Base-by-base conservation (phyloP, 2,888 invertebrate species). In the Apodemia zela region DNA sequence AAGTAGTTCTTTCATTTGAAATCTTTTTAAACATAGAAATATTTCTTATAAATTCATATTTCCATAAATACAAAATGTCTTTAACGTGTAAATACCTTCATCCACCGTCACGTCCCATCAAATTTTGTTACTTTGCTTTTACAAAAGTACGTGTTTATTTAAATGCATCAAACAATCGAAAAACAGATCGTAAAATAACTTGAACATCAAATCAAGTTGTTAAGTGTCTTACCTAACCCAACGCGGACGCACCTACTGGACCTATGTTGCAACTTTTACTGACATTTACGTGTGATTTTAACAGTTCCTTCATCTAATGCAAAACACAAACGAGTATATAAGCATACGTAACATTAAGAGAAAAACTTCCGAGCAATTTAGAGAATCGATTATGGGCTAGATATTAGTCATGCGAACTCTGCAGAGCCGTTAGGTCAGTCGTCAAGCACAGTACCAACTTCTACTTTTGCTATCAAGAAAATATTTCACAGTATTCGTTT, bases 171-270 rank as follows among this genome's bases (percentile, higher is more conserved):
- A 54, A 25, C 54, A 54, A 21, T 51, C 51, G 3, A 21, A 51
- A 51, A 51, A 51, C 51, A 6, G 51, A 25, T 25, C 25, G 25
- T 54, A 25, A 54, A 51, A 51, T 45, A 54, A 54, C 25, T 25
- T 54, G 15, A 25, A 15, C 54, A 61, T 64, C 51, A 62, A 66
- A 63, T 66, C 61, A 64, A 66, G 59, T 62, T 62, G 65, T 62
- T 68, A 75, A 73, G 71, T 67, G 68, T 60, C 69, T 74, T 71
- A 69, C 70, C 70, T 67, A 71, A 69, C 70, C 70, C 66, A 71
- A 73, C 68, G 61, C 60, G n/a, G 61, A 63, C 65, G 62, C 67
- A 61, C 65, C 66, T 68, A 57, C 63, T 64, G 57, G 63, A 42
- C 59, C 60, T 29, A 58, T 68, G 63, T 65, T 66, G 69, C 63